A percentile compares a stretch with the other conserved stretches of the same genome.
Conservation (phyloP, 2,113 vertebrate genomes). For the Atrichornis clamosus region DNA sequence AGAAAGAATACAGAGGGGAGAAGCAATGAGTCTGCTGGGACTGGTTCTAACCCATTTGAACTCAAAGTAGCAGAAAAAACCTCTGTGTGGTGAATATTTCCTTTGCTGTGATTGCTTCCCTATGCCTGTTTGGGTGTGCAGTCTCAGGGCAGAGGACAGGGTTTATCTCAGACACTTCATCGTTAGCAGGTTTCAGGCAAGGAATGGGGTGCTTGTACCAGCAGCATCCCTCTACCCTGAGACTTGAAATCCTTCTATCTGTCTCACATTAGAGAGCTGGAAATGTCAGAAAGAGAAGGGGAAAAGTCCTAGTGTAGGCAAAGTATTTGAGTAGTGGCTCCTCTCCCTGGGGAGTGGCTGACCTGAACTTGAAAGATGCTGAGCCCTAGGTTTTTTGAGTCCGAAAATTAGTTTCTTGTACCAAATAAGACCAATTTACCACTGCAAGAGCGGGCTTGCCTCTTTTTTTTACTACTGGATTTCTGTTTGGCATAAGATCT, state of each 20-base stretch:
- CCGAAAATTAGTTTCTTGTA: neutral
- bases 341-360: neutral
- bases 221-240: neutral
- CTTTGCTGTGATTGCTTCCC: neutral
- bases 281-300: neutral
- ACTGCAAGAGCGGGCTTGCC: neutral
- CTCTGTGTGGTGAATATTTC: neutral
- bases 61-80: neutral
- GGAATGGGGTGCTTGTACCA: neutral
- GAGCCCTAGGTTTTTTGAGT: neutral
- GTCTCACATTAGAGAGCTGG: rapidly evolving
- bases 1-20: neutral
- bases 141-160: neutral
- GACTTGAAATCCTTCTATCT: neutral
- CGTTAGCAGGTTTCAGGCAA: neutral
- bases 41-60: neutral
- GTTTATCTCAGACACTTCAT: neutral
- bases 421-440: neutral
- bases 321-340: neutral
- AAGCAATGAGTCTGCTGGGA: neutral
- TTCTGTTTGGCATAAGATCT: neutral
- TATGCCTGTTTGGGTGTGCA: rapidly evolving
- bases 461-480: neutral
- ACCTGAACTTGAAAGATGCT: neutral
- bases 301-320: neutral